Conservation (phyloP, 2,797 vertebrate genomes). For the Falco cherrug region DNA sequence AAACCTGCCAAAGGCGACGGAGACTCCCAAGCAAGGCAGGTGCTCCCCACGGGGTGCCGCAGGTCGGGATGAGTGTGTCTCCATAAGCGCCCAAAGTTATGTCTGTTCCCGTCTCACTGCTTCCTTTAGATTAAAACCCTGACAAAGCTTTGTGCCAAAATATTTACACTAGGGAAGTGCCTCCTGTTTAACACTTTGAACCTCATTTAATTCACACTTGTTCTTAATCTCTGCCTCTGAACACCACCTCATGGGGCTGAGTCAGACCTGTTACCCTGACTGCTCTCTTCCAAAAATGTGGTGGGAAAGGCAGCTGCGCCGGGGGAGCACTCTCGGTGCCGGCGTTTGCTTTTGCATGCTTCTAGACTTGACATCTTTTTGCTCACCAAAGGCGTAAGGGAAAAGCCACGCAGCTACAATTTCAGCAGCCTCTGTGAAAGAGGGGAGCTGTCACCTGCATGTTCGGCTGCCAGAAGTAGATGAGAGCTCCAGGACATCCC, state of each 20-base stretch:
- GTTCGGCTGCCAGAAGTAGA: background rate
- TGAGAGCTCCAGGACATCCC: background rate
- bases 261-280: background rate
- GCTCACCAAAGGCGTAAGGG: background rate
- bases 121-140: background rate
- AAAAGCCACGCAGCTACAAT: background rate
- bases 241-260: background rate
- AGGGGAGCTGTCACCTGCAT: background rate
- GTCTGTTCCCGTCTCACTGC: background rate
- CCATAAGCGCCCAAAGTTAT: accelerated
- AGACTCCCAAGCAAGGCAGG: background rate
- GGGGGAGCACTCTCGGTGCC: accelerated
- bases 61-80: background rate
- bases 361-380: background rate
- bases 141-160: background rate
- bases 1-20: background rate
- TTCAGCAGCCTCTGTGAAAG: background rate
- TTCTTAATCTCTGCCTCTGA: constrained; percentile 6
- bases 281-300: background rate
- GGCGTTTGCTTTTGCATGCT: accelerated
- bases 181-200: background rate
- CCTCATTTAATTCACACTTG: constrained; percentile 33
- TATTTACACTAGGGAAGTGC: background rate
- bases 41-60: accelerated
- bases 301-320: accelerated